phyloP scores from a whole-genome alignment of 2,113 vertebrate genomes.

The Pelecanus crispus region DNA sequence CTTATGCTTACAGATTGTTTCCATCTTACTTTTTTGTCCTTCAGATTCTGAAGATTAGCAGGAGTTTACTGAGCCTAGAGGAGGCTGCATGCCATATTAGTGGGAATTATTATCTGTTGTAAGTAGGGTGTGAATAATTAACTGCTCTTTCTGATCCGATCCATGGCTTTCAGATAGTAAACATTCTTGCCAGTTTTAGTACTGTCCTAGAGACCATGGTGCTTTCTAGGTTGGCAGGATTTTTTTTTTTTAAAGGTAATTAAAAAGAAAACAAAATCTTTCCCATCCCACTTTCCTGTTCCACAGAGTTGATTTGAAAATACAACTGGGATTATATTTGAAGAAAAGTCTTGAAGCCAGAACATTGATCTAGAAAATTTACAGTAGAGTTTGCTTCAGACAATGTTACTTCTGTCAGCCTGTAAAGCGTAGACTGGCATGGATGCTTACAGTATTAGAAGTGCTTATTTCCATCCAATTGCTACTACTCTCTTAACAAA shows the following conservation, averaged over 20 bases:
- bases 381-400: neutral
- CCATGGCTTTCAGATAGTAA: neutral
- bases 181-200: neutral
- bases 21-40: neutral
- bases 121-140: neutral
- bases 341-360: neutral
- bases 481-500: neutral
- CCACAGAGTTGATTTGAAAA: neutral
- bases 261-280: neutral
- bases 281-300: neutral
- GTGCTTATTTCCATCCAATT: neutral
- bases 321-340: neutral
- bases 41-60: neutral
- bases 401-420: neutral
- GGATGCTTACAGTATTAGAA: neutral
- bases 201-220: neutral
- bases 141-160: neutral
- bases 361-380: neutral
- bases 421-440: neutral
- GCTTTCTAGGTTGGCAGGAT: neutral
- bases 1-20: neutral
- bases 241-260: neutral
- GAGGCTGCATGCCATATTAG: neutral
- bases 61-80: neutral
- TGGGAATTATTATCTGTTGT: neutral